Base-by-base conservation (phyloP, 2,797 vertebrate genomes). In the Octomys mimax region DNA sequence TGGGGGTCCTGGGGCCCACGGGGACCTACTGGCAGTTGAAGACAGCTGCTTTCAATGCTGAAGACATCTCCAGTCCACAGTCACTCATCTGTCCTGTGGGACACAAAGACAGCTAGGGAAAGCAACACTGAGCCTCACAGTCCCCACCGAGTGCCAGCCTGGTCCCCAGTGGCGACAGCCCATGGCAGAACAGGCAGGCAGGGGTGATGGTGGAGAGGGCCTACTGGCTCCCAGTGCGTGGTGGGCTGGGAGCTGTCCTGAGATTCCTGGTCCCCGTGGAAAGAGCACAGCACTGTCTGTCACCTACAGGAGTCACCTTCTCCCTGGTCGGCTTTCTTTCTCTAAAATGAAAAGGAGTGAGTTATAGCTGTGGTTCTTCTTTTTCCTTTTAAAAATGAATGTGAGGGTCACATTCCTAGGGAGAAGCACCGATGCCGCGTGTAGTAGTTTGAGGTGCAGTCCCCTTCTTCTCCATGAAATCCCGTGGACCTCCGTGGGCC, bases 221-320 rank as follows among this genome's bases (percentile, higher is more conserved):
- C 26, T 21, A 24, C 62, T 64, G 28, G 26, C 42, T 61, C 24
- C 70, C 11, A 13, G 68, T 1, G 5, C 1, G 0, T 0, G 6
- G 31, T 64, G 54, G 68, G 24, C 84, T 9, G 28, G 1, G 19
- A 22, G 21, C 70, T 6, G 26, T 14, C 62, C 18, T 8, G 10
- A 1, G 0, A 28, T 31, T 54, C 62, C 78, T 95, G 71, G 39
- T 26, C 39, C 26, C 39, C 6, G 1, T 16, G 12, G 73, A 46
- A 75, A 75, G 42, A 14, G 73, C 14, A 57, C 57, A 39, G 24
- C 31, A 14, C 22, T 42, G n/a, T 77, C 62, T 8, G 14, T 62
- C 33, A 52, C 3, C 16, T 33, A 54, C 7, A 87, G 19, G 21
- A 14, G 42, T 46, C 33, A 19, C 49, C n/a, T 80, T 42, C 70